These are phyloP conservation scores for Phaethornis superciliosus DNA, from an alignment of 2,113 vertebrate genomes.

Conservation along the genomic window DNA sequence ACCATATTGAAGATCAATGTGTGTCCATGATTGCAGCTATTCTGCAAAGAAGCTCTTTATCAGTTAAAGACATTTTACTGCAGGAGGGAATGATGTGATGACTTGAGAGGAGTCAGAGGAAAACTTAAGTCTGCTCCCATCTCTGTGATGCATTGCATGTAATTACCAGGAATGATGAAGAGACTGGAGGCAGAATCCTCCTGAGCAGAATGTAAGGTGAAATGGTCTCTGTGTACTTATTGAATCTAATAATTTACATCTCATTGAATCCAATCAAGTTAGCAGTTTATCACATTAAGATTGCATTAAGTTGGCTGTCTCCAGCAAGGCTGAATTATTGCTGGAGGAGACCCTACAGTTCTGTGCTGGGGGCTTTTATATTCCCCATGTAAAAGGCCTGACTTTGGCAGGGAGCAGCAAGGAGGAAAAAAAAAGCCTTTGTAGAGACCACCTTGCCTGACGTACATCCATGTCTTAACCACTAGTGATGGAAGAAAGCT, in stretches of 20 bases:
- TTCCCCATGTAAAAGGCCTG: not conserved
- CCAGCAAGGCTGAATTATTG: conserved; percentile 58
- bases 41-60: not conserved
- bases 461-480: rapidly evolving
- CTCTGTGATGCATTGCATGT: not conserved
- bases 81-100: not conserved
- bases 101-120: not conserved
- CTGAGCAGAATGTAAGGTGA: conserved; percentile 47
- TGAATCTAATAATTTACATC: conserved; percentile 79
- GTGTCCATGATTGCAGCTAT: not conserved
- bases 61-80: not conserved
- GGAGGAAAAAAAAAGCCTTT: not conserved
- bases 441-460: not conserved
- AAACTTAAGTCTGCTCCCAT: not conserved
- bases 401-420: not conserved
- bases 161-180: conserved; percentile 53
- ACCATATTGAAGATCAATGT: not conserved
- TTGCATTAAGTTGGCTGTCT: conserved; percentile 68
- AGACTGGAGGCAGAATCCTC: conserved; percentile 40
- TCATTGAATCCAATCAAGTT: conserved; percentile 77
- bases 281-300: conserved; percentile 71
- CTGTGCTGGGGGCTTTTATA: not conserved
- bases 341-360: conserved; percentile 14
- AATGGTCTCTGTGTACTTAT: conserved; percentile 66
- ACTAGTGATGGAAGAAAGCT: not conserved